Evolutionary conservation across 64 coral and sea anemone species (phyloP).

Genomic region (Hydrozoanthus tunicans): DNA sequence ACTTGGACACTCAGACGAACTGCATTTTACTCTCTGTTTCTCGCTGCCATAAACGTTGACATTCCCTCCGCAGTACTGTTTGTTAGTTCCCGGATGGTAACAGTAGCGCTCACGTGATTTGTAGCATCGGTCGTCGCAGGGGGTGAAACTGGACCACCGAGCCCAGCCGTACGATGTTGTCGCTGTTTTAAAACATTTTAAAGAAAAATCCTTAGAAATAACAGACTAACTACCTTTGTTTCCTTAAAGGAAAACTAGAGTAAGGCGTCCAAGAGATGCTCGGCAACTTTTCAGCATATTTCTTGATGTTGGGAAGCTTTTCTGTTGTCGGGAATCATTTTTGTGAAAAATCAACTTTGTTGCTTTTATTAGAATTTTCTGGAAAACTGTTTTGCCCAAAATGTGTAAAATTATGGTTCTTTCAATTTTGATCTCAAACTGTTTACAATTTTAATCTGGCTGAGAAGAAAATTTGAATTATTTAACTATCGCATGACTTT

Average conservation of each 20-base stretch:
- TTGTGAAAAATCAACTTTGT: background rate
- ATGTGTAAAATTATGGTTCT: too few species aligned
- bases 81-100: conserved; percentile 70
- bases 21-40: conserved; percentile 53
- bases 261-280: too few species aligned
- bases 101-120: conserved; percentile 79
- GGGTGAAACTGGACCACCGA: conserved; percentile 67
- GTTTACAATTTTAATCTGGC: too few species aligned
- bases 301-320: too few species aligned
- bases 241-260: too few species aligned
- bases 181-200: background rate
- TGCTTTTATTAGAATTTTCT: background rate
- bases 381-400: too few species aligned
- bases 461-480: too few species aligned
- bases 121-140: conserved; percentile 61
- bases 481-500: too few species aligned
- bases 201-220: background rate
- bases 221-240: background rate
- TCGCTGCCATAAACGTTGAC: conserved; percentile 76
- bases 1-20: conserved; percentile 59
- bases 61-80: conserved; percentile 70
- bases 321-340: too few species aligned
- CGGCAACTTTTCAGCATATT: too few species aligned
- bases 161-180: conserved; percentile 70
- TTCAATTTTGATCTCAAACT: too few species aligned